Percentiles rank a stretch among this genome's conserved stretches.
phyloP scores from a whole-genome alignment of 2,888 invertebrate species.

The Leptarthrus brevirostris region DNA sequence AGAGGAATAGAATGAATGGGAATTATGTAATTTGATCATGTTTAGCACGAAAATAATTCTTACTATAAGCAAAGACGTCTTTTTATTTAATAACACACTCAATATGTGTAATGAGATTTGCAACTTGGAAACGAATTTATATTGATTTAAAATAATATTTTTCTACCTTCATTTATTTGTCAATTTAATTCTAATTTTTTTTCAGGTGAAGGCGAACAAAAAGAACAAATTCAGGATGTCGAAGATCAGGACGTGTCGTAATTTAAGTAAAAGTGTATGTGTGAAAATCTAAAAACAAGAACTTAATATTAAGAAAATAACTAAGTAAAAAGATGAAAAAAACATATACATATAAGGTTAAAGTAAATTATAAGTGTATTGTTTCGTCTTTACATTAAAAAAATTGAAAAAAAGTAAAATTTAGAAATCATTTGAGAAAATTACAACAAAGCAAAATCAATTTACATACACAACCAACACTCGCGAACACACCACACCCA shows the following conservation, averaged over 20 bases:
- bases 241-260: conserved; percentile 97
- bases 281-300: conserved; percentile 56
- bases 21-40: too few species aligned
- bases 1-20: too few species aligned
- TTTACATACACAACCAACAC: conserved; percentile 28
- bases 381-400: conserved; percentile 61
- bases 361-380: conserved; percentile 65
- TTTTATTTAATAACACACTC: too few species aligned
- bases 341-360: conserved; percentile 59
- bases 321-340: conserved; percentile 66
- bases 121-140: too few species aligned
- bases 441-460: conserved; percentile 49
- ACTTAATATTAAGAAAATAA: conserved; percentile 61
- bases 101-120: too few species aligned
- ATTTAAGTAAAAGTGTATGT: conserved; percentile 70
- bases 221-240: conserved; percentile 91
- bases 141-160: too few species aligned
- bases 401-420: conserved; percentile 53
- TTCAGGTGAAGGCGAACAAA: conserved; percentile 88
- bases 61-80: too few species aligned
- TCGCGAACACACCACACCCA: conserved; percentile 38
- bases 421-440: conserved; percentile 43
- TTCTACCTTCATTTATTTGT: too few species aligned
- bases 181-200: too few species aligned
- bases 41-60: too few species aligned